Evolutionary conservation across 2,797 vertebrate species (phyloP).

Genomic region (Alfaro cultratus): DNA sequence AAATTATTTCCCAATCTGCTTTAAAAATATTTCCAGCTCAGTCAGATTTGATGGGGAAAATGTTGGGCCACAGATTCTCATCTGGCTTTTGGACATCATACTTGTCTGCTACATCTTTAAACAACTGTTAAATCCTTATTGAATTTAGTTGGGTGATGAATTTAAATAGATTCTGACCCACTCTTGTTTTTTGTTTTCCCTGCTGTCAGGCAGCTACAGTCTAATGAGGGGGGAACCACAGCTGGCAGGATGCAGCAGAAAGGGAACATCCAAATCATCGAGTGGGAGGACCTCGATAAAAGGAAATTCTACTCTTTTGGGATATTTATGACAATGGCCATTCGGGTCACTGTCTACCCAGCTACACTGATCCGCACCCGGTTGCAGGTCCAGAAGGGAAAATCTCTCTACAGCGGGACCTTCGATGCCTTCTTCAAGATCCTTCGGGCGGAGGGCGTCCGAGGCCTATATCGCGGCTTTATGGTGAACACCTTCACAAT

Average conservation of each 20-base stretch:
- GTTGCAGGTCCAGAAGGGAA: constrained; percentile 94
- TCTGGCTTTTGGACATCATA: not conserved
- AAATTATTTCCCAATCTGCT: too few species aligned
- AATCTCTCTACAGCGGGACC: constrained; percentile 91
- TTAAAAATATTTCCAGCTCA: not conserved
- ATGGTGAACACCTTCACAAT: constrained; percentile 96
- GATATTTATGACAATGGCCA: constrained; percentile 96
- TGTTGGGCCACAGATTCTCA: not conserved
- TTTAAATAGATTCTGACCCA: not conserved
- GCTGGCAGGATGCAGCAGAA: constrained; percentile 77
- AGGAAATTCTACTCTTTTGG: constrained; percentile 96
- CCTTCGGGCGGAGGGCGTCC: constrained; percentile 84
- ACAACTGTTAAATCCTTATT: not conserved
- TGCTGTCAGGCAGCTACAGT: constrained; percentile 48
- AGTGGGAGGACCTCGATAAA: constrained; percentile 99
- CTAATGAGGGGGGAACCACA: constrained; percentile 54
- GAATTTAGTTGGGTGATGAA: not conserved
- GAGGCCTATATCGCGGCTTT: constrained; percentile 93
- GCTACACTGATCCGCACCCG: constrained; percentile 95
- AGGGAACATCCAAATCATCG: constrained; percentile 97
- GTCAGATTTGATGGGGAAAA: not conserved
- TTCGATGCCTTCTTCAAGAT: constrained; percentile 95
- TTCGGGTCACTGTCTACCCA: constrained; percentile 94
- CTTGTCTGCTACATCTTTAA: not conserved
- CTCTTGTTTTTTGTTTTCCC: not conserved